These are phyloP conservation scores for Disparrhopalites patrizii DNA, from an alignment of 2,888 invertebrate genomes.

Conservation along the genomic window DNA sequence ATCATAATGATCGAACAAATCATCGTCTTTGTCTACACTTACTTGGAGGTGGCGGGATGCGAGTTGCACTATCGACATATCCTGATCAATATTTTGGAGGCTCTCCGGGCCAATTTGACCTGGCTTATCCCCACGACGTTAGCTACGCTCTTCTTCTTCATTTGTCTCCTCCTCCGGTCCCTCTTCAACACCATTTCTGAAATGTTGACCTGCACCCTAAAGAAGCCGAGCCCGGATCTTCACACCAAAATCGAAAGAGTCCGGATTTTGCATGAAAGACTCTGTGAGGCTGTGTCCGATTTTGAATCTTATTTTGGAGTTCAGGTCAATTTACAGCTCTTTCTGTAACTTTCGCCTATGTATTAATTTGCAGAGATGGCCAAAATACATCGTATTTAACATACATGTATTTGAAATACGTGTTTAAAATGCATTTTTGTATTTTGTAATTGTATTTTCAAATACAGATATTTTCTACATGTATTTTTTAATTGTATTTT, in stretches of 20 bases:
- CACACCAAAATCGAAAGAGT: conserved; percentile 40
- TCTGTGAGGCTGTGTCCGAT: conserved; percentile 37
- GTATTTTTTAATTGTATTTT: too few species aligned
- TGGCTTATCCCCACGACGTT: conserved; percentile 37
- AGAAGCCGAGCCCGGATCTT: conserved; percentile 31
- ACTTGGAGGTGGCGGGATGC: conserved; percentile 22
- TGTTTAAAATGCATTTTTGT: too few species aligned
- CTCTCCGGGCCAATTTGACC: conserved; percentile 31
- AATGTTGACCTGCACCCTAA: conserved; percentile 36
- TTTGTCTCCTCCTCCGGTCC: conserved; percentile 40
- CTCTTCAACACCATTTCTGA: conserved; percentile 42
- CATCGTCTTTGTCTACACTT: conserved; percentile 32
- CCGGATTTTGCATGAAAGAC: conserved; percentile 41
- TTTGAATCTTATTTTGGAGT: conserved; percentile 45
- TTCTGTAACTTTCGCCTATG: too few species aligned
- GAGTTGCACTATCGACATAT: conserved; percentile 30
- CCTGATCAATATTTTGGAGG: conserved; percentile 28
- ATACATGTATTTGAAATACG: too few species aligned
- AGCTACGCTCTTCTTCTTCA: conserved; percentile 39
- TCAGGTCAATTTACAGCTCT: too few species aligned
- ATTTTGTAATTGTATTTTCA: too few species aligned
- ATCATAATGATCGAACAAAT: conserved; percentile 29
- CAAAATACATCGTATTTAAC: too few species aligned
- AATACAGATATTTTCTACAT: too few species aligned
- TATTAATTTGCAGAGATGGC: too few species aligned